Evolutionary conservation across 1,140 invertebrate genomes (phyloP), one percentile per base, ranked within the genome.

Genomic region (Drosophila quadrilineata): DNA sequence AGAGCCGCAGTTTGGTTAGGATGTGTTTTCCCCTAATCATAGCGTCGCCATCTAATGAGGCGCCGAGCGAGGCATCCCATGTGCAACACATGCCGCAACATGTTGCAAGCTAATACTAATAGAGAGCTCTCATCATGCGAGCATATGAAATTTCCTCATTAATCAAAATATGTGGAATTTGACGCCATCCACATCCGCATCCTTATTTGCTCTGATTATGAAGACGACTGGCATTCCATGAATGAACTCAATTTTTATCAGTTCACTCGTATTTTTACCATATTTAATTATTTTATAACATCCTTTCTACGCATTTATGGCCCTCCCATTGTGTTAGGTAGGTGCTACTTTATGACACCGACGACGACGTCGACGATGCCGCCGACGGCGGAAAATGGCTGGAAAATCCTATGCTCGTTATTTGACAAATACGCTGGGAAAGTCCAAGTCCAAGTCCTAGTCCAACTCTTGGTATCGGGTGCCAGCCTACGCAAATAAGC

Each of bases 401-500:
- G 79, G 77, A 84, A 82, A 74, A 74, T 63, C 77, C 77, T 36
- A 45, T 29, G 73, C 60, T 71, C 65, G 68, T 77, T 82, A 82
- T 71, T 73, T 84, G 33, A 77, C 58, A 71, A 84, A 77, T 36
- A 54, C 41, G 45, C 26, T 9, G 49, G 77, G 77, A 77, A 82
- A 85, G 52, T 66, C 77, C n/a, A n/a, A n/a, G n/a, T n/a, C 75
- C 46, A 57, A 59, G 29, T 43, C 48, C 48, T 48, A 22, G 33
- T 29, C 53, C 50, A 17, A 58, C 29, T 53, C 36, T 3, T 6
- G 40, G 12, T 43, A 43, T 53, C 53, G 38, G 65, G 69, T 58
- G 75, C 60, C 56, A 74, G 65, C 77, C 77, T 85, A 85, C 69
- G 74, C 74, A 82, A 77, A 82, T 85, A 77, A 84, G 79, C 79